phyloP scores from a whole-genome alignment of 2,113 vertebrate genomes.

The Eurypyga helias region DNA sequence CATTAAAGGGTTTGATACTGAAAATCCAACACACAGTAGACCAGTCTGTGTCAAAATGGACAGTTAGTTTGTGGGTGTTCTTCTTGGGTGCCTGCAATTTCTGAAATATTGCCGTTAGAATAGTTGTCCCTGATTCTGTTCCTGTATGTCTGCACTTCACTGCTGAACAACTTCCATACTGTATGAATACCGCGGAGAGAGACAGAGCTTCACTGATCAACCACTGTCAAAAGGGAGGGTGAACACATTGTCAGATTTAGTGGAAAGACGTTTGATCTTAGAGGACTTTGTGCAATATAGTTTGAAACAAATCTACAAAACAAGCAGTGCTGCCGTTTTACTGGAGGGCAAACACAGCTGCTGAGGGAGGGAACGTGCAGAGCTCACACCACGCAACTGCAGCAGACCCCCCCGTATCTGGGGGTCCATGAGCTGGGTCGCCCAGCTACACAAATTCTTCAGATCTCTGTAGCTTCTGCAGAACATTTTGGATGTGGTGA shows the following conservation, averaged over 20 bases:
- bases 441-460: neutral
- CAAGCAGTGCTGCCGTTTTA: neutral
- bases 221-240: neutral
- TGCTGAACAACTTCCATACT: neutral
- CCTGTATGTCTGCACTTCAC: neutral
- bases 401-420: neutral
- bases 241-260: neutral
- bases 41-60: neutral
- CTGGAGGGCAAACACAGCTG: neutral
- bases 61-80: neutral
- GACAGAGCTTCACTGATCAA: neutral
- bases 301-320: neutral
- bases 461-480: neutral
- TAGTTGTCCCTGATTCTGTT: neutral
- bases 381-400: neutral
- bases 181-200: neutral
- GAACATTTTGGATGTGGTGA: neutral
- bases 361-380: neutral
- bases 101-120: neutral
- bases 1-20: neutral
- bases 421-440: accelerated
- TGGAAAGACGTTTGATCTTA: neutral
- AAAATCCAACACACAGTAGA: neutral
- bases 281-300: neutral
- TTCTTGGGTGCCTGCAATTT: neutral